These are phyloP conservation scores for Brachypterus glaber DNA, from an alignment of 2,888 invertebrate species.

Conservation along the genomic window DNA sequence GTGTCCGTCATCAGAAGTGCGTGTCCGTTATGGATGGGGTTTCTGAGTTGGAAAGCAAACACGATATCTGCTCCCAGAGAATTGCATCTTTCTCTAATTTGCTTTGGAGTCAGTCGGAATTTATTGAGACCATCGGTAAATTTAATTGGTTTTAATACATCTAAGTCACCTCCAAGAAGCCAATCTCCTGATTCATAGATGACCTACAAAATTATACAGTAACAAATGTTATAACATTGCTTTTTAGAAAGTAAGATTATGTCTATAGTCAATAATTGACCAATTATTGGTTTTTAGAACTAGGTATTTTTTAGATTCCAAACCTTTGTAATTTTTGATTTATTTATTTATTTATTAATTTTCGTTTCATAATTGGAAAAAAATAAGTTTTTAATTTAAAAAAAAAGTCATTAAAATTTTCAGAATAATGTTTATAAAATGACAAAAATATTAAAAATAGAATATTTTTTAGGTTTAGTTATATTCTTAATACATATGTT, in stretches of 20 bases:
- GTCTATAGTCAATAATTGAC: too few relatives aligned
- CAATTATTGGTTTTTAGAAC: too few relatives aligned
- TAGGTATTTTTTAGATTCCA: too few relatives aligned
- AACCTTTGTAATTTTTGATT: too few relatives aligned
- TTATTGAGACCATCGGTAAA: constrained; percentile 93
- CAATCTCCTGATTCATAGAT: constrained; percentile 88
- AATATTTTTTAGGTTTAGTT: too few relatives aligned
- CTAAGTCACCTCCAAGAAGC: constrained; percentile 84
- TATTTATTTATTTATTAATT: constrained; percentile 8
- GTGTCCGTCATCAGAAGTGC: constrained; percentile 94
- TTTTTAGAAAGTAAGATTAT: too few relatives aligned
- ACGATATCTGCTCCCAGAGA: constrained; percentile 84
- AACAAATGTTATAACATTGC: constrained; percentile 1
- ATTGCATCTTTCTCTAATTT: constrained; percentile 68
- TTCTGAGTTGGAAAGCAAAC: constrained; percentile 91
- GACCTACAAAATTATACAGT: constrained; percentile 41
- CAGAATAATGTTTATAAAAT: too few relatives aligned
- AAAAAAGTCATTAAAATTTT: too few relatives aligned
- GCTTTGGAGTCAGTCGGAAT: constrained; percentile 85
- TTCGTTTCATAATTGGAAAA: too few relatives aligned
- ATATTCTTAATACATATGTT: too few relatives aligned
- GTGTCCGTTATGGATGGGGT: constrained; percentile 97
- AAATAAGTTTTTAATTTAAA: too few relatives aligned
- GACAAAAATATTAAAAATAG: too few relatives aligned
- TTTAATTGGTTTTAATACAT: constrained; percentile 73